Percentiles rank a stretch among this genome's conserved stretches.
phyloP scores from a whole-genome alignment of 2,797 vertebrate genomes.

The Petrocephalus schoutedeni region DNA sequence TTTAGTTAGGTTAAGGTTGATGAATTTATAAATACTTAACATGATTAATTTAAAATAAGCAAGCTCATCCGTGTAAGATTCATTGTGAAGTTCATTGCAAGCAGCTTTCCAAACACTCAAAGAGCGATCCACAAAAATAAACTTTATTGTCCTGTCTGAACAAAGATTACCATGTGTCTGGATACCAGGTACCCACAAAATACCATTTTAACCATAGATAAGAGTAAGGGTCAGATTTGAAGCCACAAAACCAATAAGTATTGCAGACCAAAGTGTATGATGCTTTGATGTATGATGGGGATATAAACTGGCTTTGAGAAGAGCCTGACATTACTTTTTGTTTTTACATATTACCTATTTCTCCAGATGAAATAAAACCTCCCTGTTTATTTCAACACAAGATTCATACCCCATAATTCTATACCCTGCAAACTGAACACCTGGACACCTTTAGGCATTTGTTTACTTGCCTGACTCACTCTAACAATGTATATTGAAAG shows the following conservation, averaged over 20 bases:
- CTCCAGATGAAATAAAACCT: neutral
- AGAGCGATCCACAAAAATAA: neutral
- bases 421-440: neutral
- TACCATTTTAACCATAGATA: neutral
- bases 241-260: neutral
- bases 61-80: no score
- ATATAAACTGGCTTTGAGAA: neutral
- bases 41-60: no score
- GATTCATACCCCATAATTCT: neutral
- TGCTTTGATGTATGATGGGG: neutral
- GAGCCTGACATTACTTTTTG: neutral
- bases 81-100: no score
- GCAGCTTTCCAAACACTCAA: no score
- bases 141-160: neutral
- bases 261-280: neutral
- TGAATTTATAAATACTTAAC: no score
- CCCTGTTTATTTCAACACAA: neutral
- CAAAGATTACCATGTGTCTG: neutral
- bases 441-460: neutral
- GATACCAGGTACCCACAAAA: neutral
- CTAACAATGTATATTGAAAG: neutral
- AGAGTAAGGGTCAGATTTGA: neutral
- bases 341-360: neutral
- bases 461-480: neutral
- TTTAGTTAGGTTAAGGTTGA: neutral